These are phyloP conservation scores for Catocala nupta DNA, from an alignment of 2,888 invertebrate genomes.

Conservation along the genomic window DNA sequence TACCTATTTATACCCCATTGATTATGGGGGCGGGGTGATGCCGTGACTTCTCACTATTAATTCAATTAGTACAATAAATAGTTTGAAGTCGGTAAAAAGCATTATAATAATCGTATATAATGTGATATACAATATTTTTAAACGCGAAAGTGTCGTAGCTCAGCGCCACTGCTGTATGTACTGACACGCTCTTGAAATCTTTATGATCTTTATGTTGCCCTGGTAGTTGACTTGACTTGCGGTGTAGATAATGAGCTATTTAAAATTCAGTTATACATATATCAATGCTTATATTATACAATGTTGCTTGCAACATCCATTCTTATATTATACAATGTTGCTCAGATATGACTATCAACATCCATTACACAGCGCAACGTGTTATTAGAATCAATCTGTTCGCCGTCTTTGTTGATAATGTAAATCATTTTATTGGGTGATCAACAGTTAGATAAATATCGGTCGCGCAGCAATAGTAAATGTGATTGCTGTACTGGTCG, in stretches of 20 bases:
- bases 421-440: too few species aligned
- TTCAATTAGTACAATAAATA: slow-evolving; percentile 85
- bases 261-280: background rate
- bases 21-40: slow-evolving; percentile 41
- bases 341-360: too few species aligned
- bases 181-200: slow-evolving; percentile 56
- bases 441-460: too few species aligned
- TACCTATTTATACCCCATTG: slow-evolving; percentile 28
- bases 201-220: slow-evolving; percentile 32
- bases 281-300: too few species aligned
- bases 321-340: too few species aligned
- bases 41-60: slow-evolving; percentile 80
- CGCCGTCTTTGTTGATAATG: too few species aligned
- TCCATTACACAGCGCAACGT: too few species aligned
- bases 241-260: background rate
- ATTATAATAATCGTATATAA: slow-evolving; percentile 81
- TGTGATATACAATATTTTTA: slow-evolving; percentile 83
- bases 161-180: slow-evolving; percentile 60
- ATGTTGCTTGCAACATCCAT: too few species aligned
- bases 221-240: slow-evolving; percentile 10
- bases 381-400: too few species aligned
- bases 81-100: slow-evolving; percentile 71
- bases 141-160: slow-evolving; percentile 73
- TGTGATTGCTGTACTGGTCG: too few species aligned
- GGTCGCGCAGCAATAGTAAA: too few species aligned